Evolutionary conservation across 2,113 vertebrate genomes (phyloP), one percentile per base, ranked within the genome.

Genomic region (Eptesicus fuscus): DNA sequence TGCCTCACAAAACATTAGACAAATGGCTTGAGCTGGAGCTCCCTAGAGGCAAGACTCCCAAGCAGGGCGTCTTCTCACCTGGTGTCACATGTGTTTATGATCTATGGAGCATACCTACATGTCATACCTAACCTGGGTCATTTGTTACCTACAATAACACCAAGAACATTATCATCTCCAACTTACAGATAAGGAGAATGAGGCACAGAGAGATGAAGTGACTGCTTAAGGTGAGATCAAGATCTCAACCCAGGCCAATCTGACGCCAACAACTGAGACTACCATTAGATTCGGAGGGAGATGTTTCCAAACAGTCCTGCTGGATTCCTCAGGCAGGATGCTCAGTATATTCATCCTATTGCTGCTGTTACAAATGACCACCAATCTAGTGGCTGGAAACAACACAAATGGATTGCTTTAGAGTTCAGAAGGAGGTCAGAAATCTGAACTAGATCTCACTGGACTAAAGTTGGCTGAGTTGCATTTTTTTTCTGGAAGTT

Each of bases 81-180:
- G 1, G n/a, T 10, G 49, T 30, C 25, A 7, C 0, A 0, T 0
- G 7, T 22, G 53, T 2, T n/a, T 22, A 1, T 23, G 32, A 32
- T 32, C 0, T 6, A 56, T 3, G 69, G 17, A 42, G 35, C 2
- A 1, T 35, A 44, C 9, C 37, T 80, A 42, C 2, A 0, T 18
- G 32, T 17, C 28, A 9, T 12, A 18, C 13, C 6, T 51, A 42
- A 30, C 10, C 20, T 2, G 40, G 12, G 22, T 14, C 18, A 16
- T 28, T 23, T 4, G 49, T 20, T 16, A 18, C 28, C 40, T 37
- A 92, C 28, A 51, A 22, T 4, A 7, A 30, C n/a, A 47, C 47
- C 25, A 20, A 18, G n/a, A 61, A 23, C 49, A 42, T 25, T 12
- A 61, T 9, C 25, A 20, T 35, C 51, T 49, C 42, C 42, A 35